Evolutionary conservation across 2,113 vertebrate genomes (phyloP).

Genomic region (Calidris pugnax): DNA sequence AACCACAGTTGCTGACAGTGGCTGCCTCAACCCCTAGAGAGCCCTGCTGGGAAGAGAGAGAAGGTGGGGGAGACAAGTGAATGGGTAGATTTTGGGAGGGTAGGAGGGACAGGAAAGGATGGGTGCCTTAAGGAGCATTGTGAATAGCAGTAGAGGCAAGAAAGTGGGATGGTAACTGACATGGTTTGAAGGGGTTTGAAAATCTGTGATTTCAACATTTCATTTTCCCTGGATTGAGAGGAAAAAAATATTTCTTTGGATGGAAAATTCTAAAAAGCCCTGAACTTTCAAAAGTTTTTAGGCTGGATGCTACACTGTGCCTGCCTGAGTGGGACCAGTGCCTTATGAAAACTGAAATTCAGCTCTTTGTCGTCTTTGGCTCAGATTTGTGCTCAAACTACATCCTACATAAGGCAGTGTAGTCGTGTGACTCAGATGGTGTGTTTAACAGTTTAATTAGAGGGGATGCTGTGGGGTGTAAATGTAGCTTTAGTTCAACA

Average conservation of each 20-base stretch:
- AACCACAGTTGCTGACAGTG: accelerated
- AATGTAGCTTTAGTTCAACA: neutral
- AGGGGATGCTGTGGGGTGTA: neutral
- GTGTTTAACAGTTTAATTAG: neutral
- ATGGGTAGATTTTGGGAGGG: neutral
- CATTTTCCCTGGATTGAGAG: neutral
- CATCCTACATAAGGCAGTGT: neutral
- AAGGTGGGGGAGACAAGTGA: neutral
- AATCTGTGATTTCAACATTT: neutral
- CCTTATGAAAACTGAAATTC: neutral
- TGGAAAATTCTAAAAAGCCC: neutral
- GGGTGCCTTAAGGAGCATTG: neutral
- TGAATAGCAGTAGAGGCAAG: too few relatives aligned
- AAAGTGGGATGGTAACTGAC: neutral
- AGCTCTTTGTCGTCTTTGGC: neutral
- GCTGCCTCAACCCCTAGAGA: neutral
- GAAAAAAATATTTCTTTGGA: neutral
- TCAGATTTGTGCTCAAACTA: neutral
- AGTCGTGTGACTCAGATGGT: neutral
- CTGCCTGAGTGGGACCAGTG: accelerated
- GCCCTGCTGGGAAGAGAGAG: neutral
- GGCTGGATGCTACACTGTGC: neutral
- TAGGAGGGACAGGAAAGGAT: neutral
- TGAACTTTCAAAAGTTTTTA: neutral
- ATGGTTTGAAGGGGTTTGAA: neutral